Percentiles rank a stretch among this genome's conserved stretches.
Conservation (phyloP, 1,140 invertebrate genomes). For the Wasmannia auropunctata region DNA sequence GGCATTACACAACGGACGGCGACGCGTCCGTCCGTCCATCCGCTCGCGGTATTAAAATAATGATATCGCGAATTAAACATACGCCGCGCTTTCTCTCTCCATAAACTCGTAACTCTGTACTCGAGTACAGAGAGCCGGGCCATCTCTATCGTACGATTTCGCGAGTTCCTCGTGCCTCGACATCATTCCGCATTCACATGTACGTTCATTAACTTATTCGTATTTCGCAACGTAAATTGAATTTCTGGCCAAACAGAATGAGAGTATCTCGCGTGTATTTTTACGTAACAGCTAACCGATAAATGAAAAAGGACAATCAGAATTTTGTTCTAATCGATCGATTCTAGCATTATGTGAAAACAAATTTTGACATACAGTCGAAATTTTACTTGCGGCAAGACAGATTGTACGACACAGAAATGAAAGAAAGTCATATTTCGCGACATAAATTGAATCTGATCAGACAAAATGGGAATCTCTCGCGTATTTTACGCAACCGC, state of each 20-base stretch:
- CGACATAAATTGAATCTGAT: background rate
- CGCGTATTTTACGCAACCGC: background rate
- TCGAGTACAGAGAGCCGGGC: background rate
- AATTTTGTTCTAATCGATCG: conserved; percentile 1
- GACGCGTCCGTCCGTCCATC: conserved; percentile 1
- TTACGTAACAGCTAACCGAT: background rate
- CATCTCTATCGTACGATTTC: conserved; percentile 1
- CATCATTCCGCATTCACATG: conserved; percentile 3
- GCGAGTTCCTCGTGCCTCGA: background rate
- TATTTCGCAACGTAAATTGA: conserved; percentile 9
- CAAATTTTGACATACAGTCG: too few species aligned
- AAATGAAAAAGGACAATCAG: background rate
- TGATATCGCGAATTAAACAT: conserved; percentile 57
- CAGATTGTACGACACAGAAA: too few species aligned
- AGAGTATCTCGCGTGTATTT: background rate
- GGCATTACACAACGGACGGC: conserved; percentile 31
- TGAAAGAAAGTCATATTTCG: too few species aligned
- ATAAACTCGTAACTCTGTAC: conserved; percentile 11
- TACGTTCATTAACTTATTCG: conserved; percentile 9
- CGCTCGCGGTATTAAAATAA: conserved; percentile 47
- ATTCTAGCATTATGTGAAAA: background rate
- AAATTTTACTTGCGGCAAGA: too few species aligned
- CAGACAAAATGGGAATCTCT: background rate
- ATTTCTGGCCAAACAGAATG: background rate
- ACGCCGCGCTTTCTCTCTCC: background rate